These are phyloP conservation scores for Watsonalla binaria DNA, from an alignment of 2,888 invertebrate species.

Conservation along the genomic window DNA sequence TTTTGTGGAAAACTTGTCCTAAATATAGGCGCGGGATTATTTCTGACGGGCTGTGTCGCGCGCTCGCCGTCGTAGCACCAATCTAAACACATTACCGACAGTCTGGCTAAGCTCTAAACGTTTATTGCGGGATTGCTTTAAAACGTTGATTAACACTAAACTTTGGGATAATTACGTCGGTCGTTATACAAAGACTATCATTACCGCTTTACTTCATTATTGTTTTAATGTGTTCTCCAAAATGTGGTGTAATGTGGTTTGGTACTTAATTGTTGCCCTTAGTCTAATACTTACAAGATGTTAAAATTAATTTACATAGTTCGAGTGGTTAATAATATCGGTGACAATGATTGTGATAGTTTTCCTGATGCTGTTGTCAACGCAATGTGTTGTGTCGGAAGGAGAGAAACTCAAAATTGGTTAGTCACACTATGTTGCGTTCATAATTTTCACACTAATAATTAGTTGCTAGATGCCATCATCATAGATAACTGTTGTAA, in stretches of 20 bases:
- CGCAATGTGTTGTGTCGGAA: conserved; percentile 31
- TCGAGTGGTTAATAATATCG: not conserved
- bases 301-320: not conserved
- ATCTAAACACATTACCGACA: conserved; percentile 64
- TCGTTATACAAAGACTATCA: conserved; percentile 29
- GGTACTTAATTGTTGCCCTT: conserved; percentile 8
- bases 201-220: conserved; percentile 29
- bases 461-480: not conserved
- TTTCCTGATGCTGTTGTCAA: conserved; percentile 31
- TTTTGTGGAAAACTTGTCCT: conserved; percentile 71
- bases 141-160: conserved; percentile 43
- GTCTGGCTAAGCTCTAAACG: conserved; percentile 47
- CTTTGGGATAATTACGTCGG: conserved; percentile 36
- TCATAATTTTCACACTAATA: not conserved
- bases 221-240: conserved; percentile 13
- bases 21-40: conserved; percentile 72
- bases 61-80: conserved; percentile 50
- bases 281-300: not conserved
- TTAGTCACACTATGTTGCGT: conserved; percentile 21
- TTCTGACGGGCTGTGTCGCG: conserved; percentile 64
- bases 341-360: conserved; percentile 34
- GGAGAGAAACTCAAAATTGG: conserved; percentile 35
- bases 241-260: conserved; percentile 13
- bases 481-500: no score
- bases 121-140: conserved; percentile 49